Base-by-base conservation (phyloP, 2,113 vertebrate species). In the Lanius collurio region DNA sequence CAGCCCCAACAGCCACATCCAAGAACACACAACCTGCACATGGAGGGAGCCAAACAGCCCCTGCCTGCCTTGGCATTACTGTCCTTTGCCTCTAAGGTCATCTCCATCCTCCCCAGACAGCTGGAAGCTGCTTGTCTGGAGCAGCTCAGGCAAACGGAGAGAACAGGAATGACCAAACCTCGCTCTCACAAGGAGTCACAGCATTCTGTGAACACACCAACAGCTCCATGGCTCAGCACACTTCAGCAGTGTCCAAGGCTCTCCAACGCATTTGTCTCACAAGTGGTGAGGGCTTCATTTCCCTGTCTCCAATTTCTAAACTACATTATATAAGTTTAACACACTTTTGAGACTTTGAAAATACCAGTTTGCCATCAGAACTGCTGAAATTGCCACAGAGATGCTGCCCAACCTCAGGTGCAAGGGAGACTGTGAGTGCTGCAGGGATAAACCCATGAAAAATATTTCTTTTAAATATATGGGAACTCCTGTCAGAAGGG, bases 211-310 rank as follows among this genome's bases (percentile, higher is more conserved):
- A 80, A 9, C 35, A 35, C 10, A 49, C 20, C 7, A 9, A 9
- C 35, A 70, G 41, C 65, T 68, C 24, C 44, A 21, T 0, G 55
- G 57, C 71, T 75, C 94, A 64, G 63, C 41, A 37, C n/a, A 11
- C 27, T 13, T 27, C 30, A 87, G 42, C 39, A 60, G 42, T 2
- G 18, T 18, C 76, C n/a, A 17, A n/a, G 60, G 44, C 64, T 26
- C n/a, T 42, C 41, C 4, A 18, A 0, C 2, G 23, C 69, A 11
- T 19, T 37, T 5, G 1, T 23, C 50, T 3, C 9, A 17, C 12
- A 5, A 0, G 6, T 15, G 52, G 6, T 1, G 1, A 76, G 16
- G 27, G 46, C 16, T 64, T 41, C 49, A 44, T 4, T 33, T 26
- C 33, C 33, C 24, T 2, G 0, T 37, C n/a, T 47, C 42, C 60